Base-by-base conservation (phyloP, 1,140 invertebrate genomes). In the Formica selysi region DNA sequence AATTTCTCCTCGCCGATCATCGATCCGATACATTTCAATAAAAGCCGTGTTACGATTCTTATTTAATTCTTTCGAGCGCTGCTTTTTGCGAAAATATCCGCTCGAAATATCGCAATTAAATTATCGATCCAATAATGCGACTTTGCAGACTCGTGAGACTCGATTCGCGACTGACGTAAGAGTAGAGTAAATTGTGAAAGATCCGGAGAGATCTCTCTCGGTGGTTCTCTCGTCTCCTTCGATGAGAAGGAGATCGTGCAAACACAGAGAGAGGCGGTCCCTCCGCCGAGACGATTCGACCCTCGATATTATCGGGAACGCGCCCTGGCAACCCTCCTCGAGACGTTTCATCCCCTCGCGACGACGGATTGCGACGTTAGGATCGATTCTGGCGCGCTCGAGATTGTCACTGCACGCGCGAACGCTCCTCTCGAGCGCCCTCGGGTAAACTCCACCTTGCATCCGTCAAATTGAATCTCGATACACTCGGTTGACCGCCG, bases 381-480 rank as follows among this genome's bases (percentile, higher is more conserved):
- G 38, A 81, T 88, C 84, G 88, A 89, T 89, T 59, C 64, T 38
- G 36, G 0, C 51, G 19, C 62, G n/a, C 57, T 59, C n/a, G 48
- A 3, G 64, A 44, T 48, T 48, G 85, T 80, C 62, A 70, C 10
- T 38, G 44, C 41, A 79, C 76, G 48, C 59, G 76, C 41, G 29
- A 85, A 85, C 73, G 85, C 88, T 71, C 51, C 76, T 76, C 54
- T 57, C 65, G 57, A 54, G 62, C 71, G 79, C 79, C 79, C 79
- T 71, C 19, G 38, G 22, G 26, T 68, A 79, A 79, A 36, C 54
- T 19, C 57, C 44, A 26, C 68, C 70, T 76, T 70, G 32, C 54
- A 51, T 32, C 71, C n/a, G 54, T 65, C 86, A 76, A 90, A 90
- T 90, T 90, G 88, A 90, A 90, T 90, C 88, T 85, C 76, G 78